phyloP scores from a whole-genome alignment of 2,797 vertebrate species.

The Karalla daura region DNA sequence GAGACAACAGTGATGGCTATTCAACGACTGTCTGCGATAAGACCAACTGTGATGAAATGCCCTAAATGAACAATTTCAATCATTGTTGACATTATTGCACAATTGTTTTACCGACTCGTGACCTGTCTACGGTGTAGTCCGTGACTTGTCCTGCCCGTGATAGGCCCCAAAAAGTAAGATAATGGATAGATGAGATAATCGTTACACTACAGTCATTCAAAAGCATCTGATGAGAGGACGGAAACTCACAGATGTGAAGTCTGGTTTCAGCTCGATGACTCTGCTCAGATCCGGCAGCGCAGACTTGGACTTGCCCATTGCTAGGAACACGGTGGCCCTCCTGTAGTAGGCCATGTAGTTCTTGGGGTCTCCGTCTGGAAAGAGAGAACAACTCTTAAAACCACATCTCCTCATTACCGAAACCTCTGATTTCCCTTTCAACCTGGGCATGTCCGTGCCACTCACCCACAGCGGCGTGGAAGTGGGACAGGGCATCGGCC shows the following conservation, averaged over 20 bases:
- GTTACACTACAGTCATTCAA: too few relatives aligned
- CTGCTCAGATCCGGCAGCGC: conserved; percentile 95
- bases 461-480: conserved; percentile 95
- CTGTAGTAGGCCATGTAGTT: conserved; percentile 97
- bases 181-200: too few relatives aligned
- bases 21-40: too few relatives aligned
- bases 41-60: not conserved
- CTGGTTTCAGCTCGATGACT: conserved; percentile 97
- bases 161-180: too few relatives aligned
- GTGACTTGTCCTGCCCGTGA: too few relatives aligned
- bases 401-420: not conserved
- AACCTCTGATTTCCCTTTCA: too few relatives aligned
- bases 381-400: not conserved
- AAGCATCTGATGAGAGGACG: not conserved
- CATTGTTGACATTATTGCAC: too few relatives aligned
- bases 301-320: conserved; percentile 98
- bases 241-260: conserved; percentile 95
- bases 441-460: conserved; percentile 16
- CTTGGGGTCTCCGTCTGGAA: conserved; percentile 94
- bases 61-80: too few relatives aligned
- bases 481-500: conserved; percentile 96
- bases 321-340: conserved; percentile 96
- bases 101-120: too few relatives aligned
- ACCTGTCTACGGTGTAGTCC: too few relatives aligned
- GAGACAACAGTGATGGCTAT: too few relatives aligned